Base-by-base conservation (phyloP, 2,888 invertebrate genomes). In the Netelia melanura region DNA sequence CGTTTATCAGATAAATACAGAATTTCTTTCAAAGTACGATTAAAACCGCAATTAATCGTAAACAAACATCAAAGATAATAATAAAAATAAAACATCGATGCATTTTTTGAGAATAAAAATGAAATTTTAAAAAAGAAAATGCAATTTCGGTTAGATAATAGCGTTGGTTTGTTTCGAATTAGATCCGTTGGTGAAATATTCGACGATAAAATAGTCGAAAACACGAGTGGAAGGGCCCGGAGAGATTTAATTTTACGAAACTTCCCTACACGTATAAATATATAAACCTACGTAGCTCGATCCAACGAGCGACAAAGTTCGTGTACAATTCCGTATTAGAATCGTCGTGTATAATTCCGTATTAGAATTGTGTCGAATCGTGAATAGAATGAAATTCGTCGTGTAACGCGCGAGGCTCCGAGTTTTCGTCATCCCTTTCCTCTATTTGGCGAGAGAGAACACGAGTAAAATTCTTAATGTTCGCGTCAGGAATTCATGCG, bases 381-480 rank as follows among this genome's bases (percentile, higher is more conserved):
- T 48, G 48, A 48, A 48, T 2, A 10, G 48, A 48, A 48, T 48
- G 14, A 2, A 48, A 48, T 48, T 10, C 14, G 14, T 3, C 0
- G 14, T 48, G 14, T 48, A 10, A 48, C 48, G 48, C 48, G 11
- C 5, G 17, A 17, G 17, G 17, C 5, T 30, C 30, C 11, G 48
- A 48, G 48, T 9, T 48, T 48, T 11, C 9, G 9, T 48, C 48
- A 11, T 1, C 48, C 61, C 48, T 30, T 8, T 38, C n/a, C 30
- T 52, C 48, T 25, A 48, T 58, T 17, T 56, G 48, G 23, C 56
- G 5, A 5, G 64, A 43, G 62, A 44, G 44, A 65, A 72, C 65
- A 64, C 54, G 68, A 68, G 74, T 68, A 58, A 74, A 74, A 81
- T 81, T 74, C 48, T 74, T 68, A 74, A 81, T 81, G 81, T 21